Base-by-base conservation (phyloP, 2,113 vertebrate species). In the Melanerpes formicivorus region DNA sequence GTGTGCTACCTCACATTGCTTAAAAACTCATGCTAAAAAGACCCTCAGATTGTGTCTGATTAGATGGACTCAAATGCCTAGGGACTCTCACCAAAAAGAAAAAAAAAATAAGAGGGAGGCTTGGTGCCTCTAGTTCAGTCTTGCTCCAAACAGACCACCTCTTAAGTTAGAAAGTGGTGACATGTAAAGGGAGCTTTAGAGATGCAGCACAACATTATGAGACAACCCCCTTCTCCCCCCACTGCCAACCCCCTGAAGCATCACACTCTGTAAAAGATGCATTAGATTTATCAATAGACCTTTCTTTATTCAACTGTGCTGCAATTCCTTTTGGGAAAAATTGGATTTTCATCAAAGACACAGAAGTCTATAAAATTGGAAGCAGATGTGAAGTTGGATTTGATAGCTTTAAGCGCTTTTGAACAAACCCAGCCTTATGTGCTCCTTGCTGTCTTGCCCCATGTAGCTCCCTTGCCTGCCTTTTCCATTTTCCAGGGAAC, bases 341-440 rank as follows among this genome's bases (percentile, higher is more conserved):
- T 18, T 82, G 76, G 34, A 80, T 92, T 96, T 96, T 93, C 95
- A 95, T 95, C 95, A 93, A 95, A 95, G 91, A 92, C 86, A 81
- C 73, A 80, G 81, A 93, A 87, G 79, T 73, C 80, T 94, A 87
- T 81, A 74, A 93, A 96, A 96, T 96, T 97, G 93, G 93, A 96
- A 95, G 90, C 94, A 96, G 94, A 95, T 95, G 91, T 92, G 84
- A 88, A 55, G 52, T 79, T 89, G 88, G 79, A 86, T 73, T 93
- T 77, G 82, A 91, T 58, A 93, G 75, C 86, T 87, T 19, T 91
- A 93, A 74, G 84, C 70, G 75, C 80, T 92, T 94, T 59, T 93
- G 78, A 96, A 95, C 88, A 92, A 91, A 89, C 46, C 52, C 79
- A 93, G 92, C 84, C 93, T 95, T 94, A 93, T 89, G 56, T 55